Percentiles rank a stretch among this genome's conserved stretches.
Conservation (phyloP, 2,797 vertebrate species). For the Bradypodion pumilum region DNA sequence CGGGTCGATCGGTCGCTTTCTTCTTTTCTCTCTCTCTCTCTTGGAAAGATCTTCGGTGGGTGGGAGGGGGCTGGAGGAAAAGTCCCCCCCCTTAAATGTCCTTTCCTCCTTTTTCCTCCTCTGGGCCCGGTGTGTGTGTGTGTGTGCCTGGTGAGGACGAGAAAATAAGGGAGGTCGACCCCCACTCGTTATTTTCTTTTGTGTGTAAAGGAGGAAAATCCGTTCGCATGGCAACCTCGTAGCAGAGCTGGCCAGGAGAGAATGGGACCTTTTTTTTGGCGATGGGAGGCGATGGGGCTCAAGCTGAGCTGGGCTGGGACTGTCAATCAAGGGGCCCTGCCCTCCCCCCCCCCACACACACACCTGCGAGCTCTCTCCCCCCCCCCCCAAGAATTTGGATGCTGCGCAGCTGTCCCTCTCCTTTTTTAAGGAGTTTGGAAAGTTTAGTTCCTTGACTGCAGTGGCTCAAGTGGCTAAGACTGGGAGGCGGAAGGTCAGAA, state of each 20-base stretch:
- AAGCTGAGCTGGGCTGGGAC: slow-evolving; percentile 35
- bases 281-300: not conserved
- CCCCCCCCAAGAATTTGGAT: too few relatives aligned
- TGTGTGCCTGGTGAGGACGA: not conserved
- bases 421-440: too few relatives aligned
- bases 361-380: not conserved
- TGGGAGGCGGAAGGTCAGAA: too few relatives aligned
- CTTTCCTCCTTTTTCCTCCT: not conserved
- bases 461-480: too few relatives aligned
- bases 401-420: too few relatives aligned
- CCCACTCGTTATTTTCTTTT: not conserved
- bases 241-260: slow-evolving; percentile 63
- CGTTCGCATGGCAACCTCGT: slow-evolving; percentile 73
- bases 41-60: not conserved
- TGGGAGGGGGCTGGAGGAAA: not conserved
- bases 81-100: slow-evolving; percentile 8
- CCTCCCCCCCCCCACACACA: not conserved
- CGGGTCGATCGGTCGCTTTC: too few relatives aligned
- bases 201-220: slow-evolving; percentile 50
- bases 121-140: accelerated
- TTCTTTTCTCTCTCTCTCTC: not conserved
- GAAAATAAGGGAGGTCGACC: too few relatives aligned
- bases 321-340: slow-evolving; percentile 61
- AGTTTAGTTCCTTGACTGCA: too few relatives aligned
- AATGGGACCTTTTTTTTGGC: slow-evolving; percentile 70